Evolutionary conservation across 2,797 vertebrate species (phyloP).

Genomic region (Catharus ustulatus): DNA sequence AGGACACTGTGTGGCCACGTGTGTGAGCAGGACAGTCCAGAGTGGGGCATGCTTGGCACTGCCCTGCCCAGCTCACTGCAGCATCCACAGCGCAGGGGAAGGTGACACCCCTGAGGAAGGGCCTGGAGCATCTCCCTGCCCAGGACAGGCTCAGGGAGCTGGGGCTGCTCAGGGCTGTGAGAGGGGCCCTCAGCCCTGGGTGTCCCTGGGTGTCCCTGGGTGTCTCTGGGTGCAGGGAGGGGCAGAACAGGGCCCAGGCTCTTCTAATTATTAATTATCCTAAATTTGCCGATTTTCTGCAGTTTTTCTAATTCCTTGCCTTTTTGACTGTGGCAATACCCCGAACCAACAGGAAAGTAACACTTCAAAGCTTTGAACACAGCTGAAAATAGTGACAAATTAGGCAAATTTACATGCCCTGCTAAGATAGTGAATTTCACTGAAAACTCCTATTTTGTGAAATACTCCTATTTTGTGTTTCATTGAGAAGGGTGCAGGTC

Average conservation of each 20-base stretch:
- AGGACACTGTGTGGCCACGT: background rate
- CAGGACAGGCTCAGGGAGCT: background rate
- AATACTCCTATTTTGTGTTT: background rate
- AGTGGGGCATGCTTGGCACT: rapidly evolving
- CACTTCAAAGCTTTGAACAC: background rate
- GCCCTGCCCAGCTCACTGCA: background rate
- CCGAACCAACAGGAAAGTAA: background rate
- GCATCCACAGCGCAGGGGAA: background rate
- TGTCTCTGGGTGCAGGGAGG: background rate
- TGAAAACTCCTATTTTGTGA: background rate
- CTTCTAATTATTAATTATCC: background rate
- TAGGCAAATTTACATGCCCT: background rate
- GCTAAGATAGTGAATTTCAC: background rate
- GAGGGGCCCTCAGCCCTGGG: background rate
- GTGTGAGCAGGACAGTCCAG: background rate
- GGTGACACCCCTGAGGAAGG: background rate
- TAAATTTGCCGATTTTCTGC: background rate
- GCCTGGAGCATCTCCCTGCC: background rate
- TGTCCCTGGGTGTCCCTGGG: background rate
- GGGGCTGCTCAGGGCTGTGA: background rate
- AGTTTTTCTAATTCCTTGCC: background rate
- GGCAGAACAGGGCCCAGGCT: background rate
- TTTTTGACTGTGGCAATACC: background rate
- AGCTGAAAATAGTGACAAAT: rapidly evolving
- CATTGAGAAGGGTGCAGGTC: background rate